A percentile compares a stretch with the other conserved stretches of the same genome.
Conservation (phyloP, 1,140 invertebrate species). For the Diuraphis noxia region DNA sequence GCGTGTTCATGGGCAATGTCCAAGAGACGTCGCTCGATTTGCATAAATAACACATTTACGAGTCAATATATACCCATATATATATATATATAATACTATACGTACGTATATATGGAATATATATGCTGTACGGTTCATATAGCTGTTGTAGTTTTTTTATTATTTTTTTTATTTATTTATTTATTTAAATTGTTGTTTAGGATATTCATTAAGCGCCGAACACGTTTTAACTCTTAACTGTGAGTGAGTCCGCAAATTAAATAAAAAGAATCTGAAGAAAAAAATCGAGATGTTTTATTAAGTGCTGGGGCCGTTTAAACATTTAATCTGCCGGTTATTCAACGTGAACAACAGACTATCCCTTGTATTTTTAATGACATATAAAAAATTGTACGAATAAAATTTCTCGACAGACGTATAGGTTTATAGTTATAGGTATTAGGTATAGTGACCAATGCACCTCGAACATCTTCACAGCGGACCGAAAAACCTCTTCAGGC, state of each 20-base stretch:
- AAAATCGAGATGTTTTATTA: background rate
- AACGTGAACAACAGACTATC: constrained; percentile 10
- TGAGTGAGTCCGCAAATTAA: constrained; percentile 37
- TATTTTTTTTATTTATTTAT: constrained; percentile 41
- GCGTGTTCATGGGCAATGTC: constrained; percentile 37
- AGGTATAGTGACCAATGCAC: background rate
- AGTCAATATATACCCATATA: constrained; percentile 47
- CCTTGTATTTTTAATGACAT: constrained; percentile 3
- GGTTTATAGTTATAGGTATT: background rate
- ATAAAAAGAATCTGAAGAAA: background rate
- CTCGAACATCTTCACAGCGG: background rate
- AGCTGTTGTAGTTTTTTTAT: constrained; percentile 20
- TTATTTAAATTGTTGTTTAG: constrained; percentile 34
- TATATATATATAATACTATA: background rate
- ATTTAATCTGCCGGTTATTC: background rate
- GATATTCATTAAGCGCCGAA: constrained; percentile 43
- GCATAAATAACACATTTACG: constrained; percentile 53
- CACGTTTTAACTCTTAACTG: constrained; percentile 49
- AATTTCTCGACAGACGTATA: constrained; percentile 2
- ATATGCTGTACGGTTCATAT: constrained; percentile 15
- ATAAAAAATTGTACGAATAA: background rate
- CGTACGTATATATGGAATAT: background rate
- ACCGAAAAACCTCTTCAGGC: background rate
- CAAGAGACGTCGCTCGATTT: constrained; percentile 25
- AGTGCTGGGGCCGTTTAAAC: background rate